A percentile compares a stretch with the other conserved stretches of the same genome.
phyloP scores from a whole-genome alignment of 1,140 invertebrate genomes.

The Polypedilum vanderplanki region DNA sequence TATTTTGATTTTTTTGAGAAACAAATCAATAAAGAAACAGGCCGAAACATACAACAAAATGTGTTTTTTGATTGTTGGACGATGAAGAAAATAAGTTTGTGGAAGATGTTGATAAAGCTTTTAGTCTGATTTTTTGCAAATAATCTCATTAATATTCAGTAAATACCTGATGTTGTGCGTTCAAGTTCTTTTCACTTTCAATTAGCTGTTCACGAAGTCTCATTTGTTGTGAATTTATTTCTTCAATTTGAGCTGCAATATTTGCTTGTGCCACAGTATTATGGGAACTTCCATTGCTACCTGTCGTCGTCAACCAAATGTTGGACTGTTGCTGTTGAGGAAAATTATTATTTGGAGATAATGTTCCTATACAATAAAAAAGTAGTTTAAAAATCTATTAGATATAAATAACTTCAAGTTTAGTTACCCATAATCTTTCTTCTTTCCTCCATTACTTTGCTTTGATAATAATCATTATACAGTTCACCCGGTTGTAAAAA shows the following conservation, averaged over 20 bases:
- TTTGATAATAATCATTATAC: conserved; percentile 93
- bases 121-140: neutral
- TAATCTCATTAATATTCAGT: neutral
- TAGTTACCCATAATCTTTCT: conserved; percentile 12
- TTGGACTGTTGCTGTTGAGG: conserved; percentile 35
- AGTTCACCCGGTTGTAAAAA: conserved; percentile 91
- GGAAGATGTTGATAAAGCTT: neutral
- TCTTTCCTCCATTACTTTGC: conserved; percentile 54
- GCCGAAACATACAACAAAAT: conserved; percentile 34
- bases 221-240: conserved; percentile 62
- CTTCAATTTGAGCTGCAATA: conserved; percentile 45
- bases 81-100: conserved; percentile 6
- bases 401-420: too few species aligned
- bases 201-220: conserved; percentile 84
- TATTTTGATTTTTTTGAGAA: neutral
- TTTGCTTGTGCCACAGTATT: conserved; percentile 38
- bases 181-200: conserved; percentile 89
- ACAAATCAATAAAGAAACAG: conserved; percentile 9
- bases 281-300: neutral
- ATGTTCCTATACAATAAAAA: neutral
- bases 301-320: neutral
- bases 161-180: conserved; percentile 80
- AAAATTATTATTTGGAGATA: conserved; percentile 35
- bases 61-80: too few species aligned
- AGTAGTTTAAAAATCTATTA: too few species aligned